Evolutionary conservation across 2,888 invertebrate species (phyloP).

Genomic region (Furcula furcula): DNA sequence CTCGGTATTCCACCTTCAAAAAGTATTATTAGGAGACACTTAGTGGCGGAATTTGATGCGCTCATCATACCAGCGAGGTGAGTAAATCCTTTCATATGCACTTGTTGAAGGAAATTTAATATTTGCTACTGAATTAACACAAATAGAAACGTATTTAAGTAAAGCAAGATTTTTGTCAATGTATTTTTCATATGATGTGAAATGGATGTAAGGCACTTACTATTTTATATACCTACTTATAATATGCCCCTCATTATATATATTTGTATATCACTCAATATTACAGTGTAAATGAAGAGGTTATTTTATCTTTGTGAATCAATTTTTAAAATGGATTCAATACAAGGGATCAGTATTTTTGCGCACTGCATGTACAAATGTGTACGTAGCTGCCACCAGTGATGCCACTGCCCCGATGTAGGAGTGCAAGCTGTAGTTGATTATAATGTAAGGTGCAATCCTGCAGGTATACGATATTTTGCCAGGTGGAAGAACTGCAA

Average conservation of each 20-base stretch:
- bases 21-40: constrained; percentile 95
- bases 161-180: no score
- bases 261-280: no score
- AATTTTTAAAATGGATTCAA: no score
- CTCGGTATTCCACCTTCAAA: constrained; percentile 95
- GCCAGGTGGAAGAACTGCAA: constrained; percentile 92
- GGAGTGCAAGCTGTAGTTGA: constrained; percentile 75
- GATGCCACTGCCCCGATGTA: constrained; percentile 37
- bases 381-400: constrained; percentile 39
- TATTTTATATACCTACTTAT: no score
- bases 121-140: constrained; percentile 35
- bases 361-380: constrained; percentile 28
- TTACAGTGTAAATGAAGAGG: no score
- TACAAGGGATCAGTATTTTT: no score
- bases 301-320: no score
- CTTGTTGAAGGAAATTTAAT: constrained; percentile 38
- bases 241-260: no score
- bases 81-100: constrained; percentile 26
- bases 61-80: constrained; percentile 96
- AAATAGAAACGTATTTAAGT: constrained; percentile 13
- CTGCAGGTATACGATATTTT: constrained; percentile 90
- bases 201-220: no score
- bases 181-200: no score
- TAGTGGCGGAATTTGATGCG: constrained; percentile 94
- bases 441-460: constrained; percentile 81